A percentile compares a stretch with the other conserved stretches of the same genome.
Conservation (phyloP, 2,113 vertebrate species). For the Nesoenas mayeri region DNA sequence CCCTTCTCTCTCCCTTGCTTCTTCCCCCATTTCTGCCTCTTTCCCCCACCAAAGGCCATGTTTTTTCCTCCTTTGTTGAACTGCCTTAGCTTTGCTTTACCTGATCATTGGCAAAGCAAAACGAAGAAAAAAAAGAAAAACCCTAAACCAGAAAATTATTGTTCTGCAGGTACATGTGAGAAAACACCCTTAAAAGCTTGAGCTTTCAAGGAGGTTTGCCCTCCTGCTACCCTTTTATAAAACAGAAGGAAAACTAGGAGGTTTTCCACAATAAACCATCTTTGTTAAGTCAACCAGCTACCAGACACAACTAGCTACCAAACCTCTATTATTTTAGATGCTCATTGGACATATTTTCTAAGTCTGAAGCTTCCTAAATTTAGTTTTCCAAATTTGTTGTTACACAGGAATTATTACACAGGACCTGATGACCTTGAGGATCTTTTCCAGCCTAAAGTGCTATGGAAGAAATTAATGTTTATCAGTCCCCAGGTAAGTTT, state of each 20-base stretch:
- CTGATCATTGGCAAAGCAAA: neutral
- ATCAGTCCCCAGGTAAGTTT: constrained; percentile 66
- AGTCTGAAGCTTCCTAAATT: neutral
- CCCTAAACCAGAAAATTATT: neutral
- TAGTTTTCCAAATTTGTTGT: neutral
- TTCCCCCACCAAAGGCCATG: neutral
- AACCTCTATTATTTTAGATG: neutral
- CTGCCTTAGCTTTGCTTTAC: neutral
- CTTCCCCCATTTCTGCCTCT: neutral
- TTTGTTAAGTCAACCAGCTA: neutral
- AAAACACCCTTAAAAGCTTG: neutral
- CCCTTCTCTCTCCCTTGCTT: neutral
- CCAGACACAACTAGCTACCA: neutral
- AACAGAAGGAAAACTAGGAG: neutral
- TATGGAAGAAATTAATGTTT: constrained; percentile 53
- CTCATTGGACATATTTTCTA: neutral
- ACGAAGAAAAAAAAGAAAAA: neutral
- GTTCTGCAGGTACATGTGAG: neutral
- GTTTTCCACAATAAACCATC: neutral
- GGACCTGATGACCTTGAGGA: neutral
- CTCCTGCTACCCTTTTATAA: neutral
- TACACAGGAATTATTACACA: neutral
- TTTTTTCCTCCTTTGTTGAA: neutral
- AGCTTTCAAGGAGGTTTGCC: neutral
- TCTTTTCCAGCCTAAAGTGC: neutral